Conservation (phyloP, 2,113 vertebrate genomes). For the Prunella fulvescens region DNA sequence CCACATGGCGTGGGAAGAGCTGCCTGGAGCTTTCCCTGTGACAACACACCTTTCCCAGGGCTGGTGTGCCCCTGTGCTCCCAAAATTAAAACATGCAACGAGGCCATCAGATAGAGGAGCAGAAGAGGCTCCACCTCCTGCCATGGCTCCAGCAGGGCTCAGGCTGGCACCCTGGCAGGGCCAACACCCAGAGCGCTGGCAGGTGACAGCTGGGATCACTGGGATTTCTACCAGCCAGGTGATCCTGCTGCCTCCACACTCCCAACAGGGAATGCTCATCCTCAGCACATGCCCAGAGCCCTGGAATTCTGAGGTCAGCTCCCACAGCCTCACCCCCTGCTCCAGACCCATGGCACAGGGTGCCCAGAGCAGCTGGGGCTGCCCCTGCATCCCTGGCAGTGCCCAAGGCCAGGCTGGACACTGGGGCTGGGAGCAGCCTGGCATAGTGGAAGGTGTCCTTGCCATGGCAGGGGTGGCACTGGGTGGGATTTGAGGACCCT, state of each 20-base stretch:
- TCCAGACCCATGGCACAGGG: accelerated
- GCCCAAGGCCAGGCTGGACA: neutral
- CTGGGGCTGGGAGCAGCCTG: neutral
- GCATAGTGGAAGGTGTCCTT: neutral
- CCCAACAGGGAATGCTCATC: neutral
- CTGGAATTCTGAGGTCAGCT: neutral
- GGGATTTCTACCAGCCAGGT: accelerated
- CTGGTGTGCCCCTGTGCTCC: neutral
- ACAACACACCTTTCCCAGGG: neutral
- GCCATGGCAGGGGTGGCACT: neutral
- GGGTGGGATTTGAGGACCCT: accelerated
- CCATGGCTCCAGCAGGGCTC: neutral
- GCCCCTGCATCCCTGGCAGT: neutral
- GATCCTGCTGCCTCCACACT: neutral
- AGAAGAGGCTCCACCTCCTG: neutral
- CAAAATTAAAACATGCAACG: accelerated
- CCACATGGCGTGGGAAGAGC: neutral
- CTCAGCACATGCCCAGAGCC: neutral
- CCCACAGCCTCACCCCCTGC: neutral
- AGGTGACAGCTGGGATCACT: neutral
- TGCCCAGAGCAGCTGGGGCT: neutral
- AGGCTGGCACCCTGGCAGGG: neutral
- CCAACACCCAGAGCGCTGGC: neutral
- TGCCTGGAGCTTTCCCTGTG: neutral
- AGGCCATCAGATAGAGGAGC: neutral